Evolutionary conservation across 2,888 invertebrate species (phyloP).

Genomic region (Pocota personata): DNA sequence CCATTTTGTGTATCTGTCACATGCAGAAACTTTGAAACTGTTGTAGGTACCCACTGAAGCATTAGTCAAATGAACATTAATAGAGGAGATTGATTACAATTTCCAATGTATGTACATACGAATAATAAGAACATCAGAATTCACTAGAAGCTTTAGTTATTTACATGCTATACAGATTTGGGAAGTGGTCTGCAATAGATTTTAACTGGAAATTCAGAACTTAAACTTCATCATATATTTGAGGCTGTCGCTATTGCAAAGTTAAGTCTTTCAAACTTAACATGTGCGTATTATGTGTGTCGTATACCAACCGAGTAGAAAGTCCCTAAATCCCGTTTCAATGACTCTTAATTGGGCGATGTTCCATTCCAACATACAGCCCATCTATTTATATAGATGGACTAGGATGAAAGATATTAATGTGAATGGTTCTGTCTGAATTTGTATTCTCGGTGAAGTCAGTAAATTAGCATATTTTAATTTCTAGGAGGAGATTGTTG

Average conservation of each 20-base stretch:
- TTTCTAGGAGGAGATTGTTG: conserved; percentile 14
- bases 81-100: conserved; percentile 15
- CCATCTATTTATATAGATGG: neutral
- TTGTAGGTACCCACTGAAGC: neutral
- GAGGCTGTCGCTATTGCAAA: neutral
- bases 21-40: conserved; percentile 6
- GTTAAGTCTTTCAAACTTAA: neutral
- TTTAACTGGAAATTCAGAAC: conserved; percentile 10
- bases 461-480: conserved; percentile 62
- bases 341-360: conserved; percentile 27
- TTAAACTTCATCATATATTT: neutral
- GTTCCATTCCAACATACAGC: neutral
- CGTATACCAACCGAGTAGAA: neutral
- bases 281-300: neutral
- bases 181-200: neutral
- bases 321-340: conserved; percentile 6
- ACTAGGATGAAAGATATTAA: conserved; percentile 16
- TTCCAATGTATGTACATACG: neutral
- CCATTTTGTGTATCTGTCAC: neutral
- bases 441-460: conserved; percentile 44
- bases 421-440: conserved; percentile 44
- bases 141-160: neutral
- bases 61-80: conserved; percentile 13
- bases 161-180: neutral
- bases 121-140: neutral